Percentiles rank a stretch among this genome's conserved stretches.
Evolutionary conservation across 2,888 invertebrate genomes (phyloP).

Genomic region (Dryobota labecula): DNA sequence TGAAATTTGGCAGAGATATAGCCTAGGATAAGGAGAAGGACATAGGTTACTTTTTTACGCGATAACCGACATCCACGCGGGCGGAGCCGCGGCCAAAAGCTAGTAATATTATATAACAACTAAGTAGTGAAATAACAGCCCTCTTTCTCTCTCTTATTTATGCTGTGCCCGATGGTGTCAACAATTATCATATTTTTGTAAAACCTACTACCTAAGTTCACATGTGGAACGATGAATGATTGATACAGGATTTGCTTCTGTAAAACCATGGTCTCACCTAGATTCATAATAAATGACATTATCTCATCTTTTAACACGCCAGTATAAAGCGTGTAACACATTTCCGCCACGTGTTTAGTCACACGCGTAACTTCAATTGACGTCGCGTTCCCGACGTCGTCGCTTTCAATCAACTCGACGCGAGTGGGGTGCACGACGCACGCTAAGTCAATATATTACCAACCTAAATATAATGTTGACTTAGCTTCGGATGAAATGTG

Average conservation of each 20-base stretch:
- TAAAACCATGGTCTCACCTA: not conserved
- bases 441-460: slow-evolving; percentile 40
- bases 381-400: slow-evolving; percentile 18
- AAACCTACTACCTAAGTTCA: too few relatives aligned
- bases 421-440: slow-evolving; percentile 35
- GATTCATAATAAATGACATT: not conserved
- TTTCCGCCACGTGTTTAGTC: slow-evolving; percentile 27
- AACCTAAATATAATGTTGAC: slow-evolving; percentile 34
- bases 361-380: slow-evolving; percentile 42
- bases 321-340: slow-evolving; percentile 27
- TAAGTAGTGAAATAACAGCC: too few relatives aligned
- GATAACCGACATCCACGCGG: too few relatives aligned
- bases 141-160: too few relatives aligned
- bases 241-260: not conserved
- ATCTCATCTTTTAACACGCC: not conserved
- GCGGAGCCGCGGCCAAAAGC: too few relatives aligned
- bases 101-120: too few relatives aligned
- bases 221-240: too few relatives aligned
- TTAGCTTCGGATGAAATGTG: not conserved
- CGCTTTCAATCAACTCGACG: slow-evolving; percentile 50
- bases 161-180: too few relatives aligned
- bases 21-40: too few relatives aligned
- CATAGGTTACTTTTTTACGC: too few relatives aligned
- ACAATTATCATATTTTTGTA: too few relatives aligned
- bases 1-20: too few relatives aligned